Conservation (phyloP, 37 sponge, comb jelly and placozoan species). For the Cliona cf. orientalis region DNA sequence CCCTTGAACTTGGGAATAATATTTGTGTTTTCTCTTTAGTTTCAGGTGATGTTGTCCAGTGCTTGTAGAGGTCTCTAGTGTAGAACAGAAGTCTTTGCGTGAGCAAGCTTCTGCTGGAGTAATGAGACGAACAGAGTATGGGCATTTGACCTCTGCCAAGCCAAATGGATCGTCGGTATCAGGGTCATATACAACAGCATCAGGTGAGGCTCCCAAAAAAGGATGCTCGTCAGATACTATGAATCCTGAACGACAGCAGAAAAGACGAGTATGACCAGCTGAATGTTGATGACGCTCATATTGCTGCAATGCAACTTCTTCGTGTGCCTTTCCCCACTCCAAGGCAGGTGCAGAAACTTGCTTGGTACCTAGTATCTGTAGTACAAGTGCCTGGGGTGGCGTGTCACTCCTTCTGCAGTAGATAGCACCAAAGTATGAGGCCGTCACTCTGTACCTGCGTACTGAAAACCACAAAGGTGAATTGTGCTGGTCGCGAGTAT, state of each 20-base stretch:
- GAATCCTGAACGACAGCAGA: conserved; percentile 23
- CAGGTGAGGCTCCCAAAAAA: conserved; percentile 54
- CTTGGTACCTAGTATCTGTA: conserved; percentile 20
- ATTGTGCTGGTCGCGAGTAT: conserved; percentile 21
- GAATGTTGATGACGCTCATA: neutral
- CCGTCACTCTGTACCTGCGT: conserved; percentile 17
- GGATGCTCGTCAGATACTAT: conserved; percentile 1
- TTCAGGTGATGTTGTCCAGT: neutral
- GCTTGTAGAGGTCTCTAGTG: neutral
- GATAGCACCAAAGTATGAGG: conserved; percentile 36
- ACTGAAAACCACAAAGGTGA: conserved; percentile 31
- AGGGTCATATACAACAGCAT: conserved; percentile 48
- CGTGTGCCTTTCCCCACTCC: conserved; percentile 19
- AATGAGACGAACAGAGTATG: conserved; percentile 1
- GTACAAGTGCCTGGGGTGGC: conserved; percentile 26
- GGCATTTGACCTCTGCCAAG: conserved; percentile 47
- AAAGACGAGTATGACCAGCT: conserved; percentile 18
- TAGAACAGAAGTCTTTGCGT: conserved; percentile 17
- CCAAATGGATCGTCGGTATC: conserved; percentile 38
- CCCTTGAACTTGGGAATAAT: conserved; percentile 46
- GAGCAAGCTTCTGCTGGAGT: conserved; percentile 26
- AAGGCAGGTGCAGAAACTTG: conserved; percentile 8
- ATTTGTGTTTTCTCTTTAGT: conserved; percentile 12
- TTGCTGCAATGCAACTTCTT: conserved; percentile 16
- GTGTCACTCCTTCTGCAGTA: conserved; percentile 7